These are phyloP conservation scores for Xiphorhynchus erythropygius DNA, from an alignment of 2,797 vertebrate species.

Conservation along the genomic window DNA sequence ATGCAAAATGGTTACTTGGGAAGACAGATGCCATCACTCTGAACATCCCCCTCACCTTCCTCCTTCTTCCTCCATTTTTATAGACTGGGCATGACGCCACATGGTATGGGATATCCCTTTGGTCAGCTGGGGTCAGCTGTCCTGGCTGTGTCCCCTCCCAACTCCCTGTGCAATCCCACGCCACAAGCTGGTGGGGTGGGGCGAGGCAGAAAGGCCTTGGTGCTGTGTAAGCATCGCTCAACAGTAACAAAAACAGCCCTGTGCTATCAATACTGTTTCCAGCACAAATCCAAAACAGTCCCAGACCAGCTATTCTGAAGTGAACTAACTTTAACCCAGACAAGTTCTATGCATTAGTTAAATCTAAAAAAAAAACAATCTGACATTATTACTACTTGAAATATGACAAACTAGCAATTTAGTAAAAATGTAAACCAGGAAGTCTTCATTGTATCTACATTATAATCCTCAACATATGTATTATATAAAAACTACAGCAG, in stretches of 20 bases:
- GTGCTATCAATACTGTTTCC: not conserved
- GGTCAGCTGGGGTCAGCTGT: not conserved
- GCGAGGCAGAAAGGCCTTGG: not conserved
- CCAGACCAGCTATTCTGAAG: not conserved
- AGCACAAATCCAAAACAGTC: not conserved
- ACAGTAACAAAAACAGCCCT: not conserved
- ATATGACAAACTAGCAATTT: not conserved
- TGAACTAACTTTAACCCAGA: not conserved
- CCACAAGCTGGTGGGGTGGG: accelerated
- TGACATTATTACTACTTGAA: not conserved
- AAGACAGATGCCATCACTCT: not conserved
- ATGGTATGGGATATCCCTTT: not conserved
- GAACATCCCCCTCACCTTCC: accelerated
- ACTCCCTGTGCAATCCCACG: not conserved
- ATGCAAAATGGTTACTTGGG: accelerated
- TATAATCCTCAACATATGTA: not conserved
- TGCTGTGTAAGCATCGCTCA: not conserved
- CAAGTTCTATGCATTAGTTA: not conserved
- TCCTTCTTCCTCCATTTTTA: not conserved
- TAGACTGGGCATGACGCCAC: accelerated
- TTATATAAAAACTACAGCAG: not conserved
- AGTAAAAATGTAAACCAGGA: not conserved
- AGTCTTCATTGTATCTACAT: not conserved
- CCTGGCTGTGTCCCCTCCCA: not conserved
- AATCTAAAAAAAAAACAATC: not conserved